Evolutionary conservation across 2,888 invertebrate species (phyloP), one percentile per base, ranked within the genome.

Genomic region (Pollenia amentaria): DNA sequence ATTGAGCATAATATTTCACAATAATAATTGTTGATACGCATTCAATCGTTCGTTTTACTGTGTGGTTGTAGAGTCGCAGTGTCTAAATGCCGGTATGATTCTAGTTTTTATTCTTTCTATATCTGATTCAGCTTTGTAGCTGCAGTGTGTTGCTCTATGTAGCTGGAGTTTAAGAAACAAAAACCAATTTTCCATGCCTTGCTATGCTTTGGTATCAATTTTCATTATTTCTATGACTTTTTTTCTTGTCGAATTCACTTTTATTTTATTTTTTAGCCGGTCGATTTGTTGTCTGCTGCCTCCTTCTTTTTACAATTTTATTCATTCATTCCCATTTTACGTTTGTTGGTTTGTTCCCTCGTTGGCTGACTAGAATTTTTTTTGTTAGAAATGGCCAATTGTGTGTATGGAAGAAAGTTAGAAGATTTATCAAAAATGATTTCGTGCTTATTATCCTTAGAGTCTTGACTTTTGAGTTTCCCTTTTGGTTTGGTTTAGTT

Each of bases 121-220:
- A 11, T 73, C 11, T 16, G 9, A 38, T 38, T 64, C n/a, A n/a
- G 21, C 29, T 53, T 73, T 44, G 42, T 48, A 16, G 11, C 16
- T 55, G 64, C 42, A 10, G 16, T 76, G 42, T 51, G 10, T 21
- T 44, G 46, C 46, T 21, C n/a, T n/a, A n/a, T n/a, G 46, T 42
- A 44, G 14, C 42, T 78, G 46, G 16, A 40, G 44, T 73, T 73
- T 14, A 18, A 51, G 46, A 18, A 65, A 51, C 60, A 65, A 87
- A 88, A 88, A 87, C 62, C 87, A 87, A 88, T 89, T 89, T 89
- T 88, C 88, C 84, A 88, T 87, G 88, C 89, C 53, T 84, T 83
- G 72, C 84, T 72, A 80, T 67, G 88, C 78, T 87, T 79, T 84
- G 62, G 83, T 85, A 88, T 89, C 87, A 88, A 87, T 89, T 89